A percentile compares a stretch with the other conserved stretches of the same genome.
phyloP scores from a whole-genome alignment of 2,888 invertebrate genomes.

The Camponotus fellah region DNA sequence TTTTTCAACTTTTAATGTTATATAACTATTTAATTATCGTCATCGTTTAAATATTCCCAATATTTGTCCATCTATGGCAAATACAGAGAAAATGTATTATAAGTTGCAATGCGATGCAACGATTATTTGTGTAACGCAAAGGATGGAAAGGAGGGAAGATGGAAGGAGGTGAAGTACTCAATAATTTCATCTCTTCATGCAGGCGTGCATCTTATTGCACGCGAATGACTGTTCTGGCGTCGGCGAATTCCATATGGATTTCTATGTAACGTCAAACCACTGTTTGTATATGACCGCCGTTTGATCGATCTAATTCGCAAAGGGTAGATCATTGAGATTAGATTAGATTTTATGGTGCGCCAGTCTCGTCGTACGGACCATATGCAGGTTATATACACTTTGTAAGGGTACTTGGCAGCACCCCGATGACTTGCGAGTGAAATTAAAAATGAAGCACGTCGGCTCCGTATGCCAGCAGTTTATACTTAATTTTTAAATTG shows the following conservation, averaged over 20 bases:
- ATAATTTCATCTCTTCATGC: constrained; percentile 57
- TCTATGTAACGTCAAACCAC: constrained; percentile 80
- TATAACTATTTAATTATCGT: not conserved
- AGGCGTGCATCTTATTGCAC: constrained; percentile 47
- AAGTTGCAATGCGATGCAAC: not conserved
- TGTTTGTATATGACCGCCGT: constrained; percentile 77
- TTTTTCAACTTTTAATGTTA: not conserved
- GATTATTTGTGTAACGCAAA: constrained; percentile 11
- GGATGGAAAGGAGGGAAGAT: constrained; percentile 15
- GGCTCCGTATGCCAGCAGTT: not conserved
- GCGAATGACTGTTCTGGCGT: constrained; percentile 37
- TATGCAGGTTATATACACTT: constrained; percentile 77
- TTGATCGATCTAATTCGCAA: constrained; percentile 74
- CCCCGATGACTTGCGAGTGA: constrained; percentile 33
- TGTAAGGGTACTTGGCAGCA: constrained; percentile 60
- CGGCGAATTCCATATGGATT: constrained; percentile 65
- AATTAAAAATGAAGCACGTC: constrained; percentile 41
- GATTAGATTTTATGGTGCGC: constrained; percentile 76
- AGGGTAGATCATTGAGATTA: constrained; percentile 78
- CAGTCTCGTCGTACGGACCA: constrained; percentile 74
- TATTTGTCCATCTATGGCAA: not conserved
- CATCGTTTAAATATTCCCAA: not conserved
- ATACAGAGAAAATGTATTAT: not conserved
- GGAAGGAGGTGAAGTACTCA: constrained; percentile 50
- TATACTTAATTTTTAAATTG: constrained; percentile 38